phyloP scores from a whole-genome alignment of 2,888 invertebrate species.

The Coelinius sp. region DNA sequence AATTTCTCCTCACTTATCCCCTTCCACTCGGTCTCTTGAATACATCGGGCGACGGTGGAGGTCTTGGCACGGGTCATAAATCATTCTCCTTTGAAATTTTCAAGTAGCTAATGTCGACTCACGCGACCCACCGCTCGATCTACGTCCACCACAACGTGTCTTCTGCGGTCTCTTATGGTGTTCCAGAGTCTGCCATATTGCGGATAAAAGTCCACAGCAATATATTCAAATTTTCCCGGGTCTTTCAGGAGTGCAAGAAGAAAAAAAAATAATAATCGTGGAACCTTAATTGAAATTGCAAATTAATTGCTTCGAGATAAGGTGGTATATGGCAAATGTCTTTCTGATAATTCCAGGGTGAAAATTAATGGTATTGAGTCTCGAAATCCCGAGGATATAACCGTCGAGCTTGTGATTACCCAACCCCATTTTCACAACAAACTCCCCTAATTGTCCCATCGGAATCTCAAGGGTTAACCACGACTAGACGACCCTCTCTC shows the following conservation, averaged over 20 bases:
- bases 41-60: slow-evolving; percentile 27
- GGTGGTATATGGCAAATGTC: background rate
- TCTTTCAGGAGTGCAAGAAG: background rate
- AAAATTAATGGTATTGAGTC: slow-evolving; percentile 1
- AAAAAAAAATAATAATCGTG: background rate
- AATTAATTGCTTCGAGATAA: background rate
- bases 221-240: slow-evolving; percentile 7
- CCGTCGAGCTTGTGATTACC: slow-evolving; percentile 10
- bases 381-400: background rate
- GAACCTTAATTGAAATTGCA: background rate
- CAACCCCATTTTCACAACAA: slow-evolving; percentile 36
- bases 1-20: background rate
- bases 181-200: background rate
- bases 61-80: slow-evolving; percentile 59
- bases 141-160: slow-evolving; percentile 31
- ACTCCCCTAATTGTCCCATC: slow-evolving; percentile 48
- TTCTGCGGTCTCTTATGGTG: slow-evolving; percentile 4
- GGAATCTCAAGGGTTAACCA: slow-evolving; percentile 49
- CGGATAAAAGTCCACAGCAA: background rate
- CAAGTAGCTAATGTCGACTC: slow-evolving; percentile 50
- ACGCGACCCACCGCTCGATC: slow-evolving; percentile 42
- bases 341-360: background rate
- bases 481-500: slow-evolving; percentile 43
- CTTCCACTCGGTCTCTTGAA: slow-evolving; percentile 17
- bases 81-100: slow-evolving; percentile 60